A percentile compares a stretch with the other conserved stretches of the same genome.
These are phyloP conservation scores for Crotalus viridis DNA, from an alignment of 2,113 vertebrate genomes.

Conservation along the genomic window DNA sequence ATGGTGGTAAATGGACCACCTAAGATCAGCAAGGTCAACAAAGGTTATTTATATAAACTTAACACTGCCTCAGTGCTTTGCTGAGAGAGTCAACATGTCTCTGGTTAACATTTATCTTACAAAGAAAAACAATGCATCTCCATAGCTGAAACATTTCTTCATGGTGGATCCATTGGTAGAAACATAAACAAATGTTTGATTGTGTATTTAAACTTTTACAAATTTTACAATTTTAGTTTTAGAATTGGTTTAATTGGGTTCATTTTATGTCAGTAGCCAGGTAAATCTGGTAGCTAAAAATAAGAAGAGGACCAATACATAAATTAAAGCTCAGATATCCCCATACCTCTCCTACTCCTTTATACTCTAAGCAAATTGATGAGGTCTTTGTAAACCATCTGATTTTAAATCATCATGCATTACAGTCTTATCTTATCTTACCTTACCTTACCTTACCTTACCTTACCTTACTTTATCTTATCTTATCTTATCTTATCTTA, in stretches of 20 bases:
- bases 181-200: background rate
- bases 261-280: background rate
- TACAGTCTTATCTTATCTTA: too few species aligned
- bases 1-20: background rate
- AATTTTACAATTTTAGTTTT: background rate
- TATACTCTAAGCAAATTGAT: background rate
- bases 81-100: background rate
- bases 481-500: too few species aligned
- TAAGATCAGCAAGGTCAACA: background rate
- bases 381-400: background rate
- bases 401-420: background rate
- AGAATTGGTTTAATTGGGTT: background rate
- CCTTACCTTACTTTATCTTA: too few species aligned
- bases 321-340: background rate
- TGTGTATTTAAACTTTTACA: background rate
- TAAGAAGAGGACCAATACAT: background rate
- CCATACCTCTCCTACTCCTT: background rate
- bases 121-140: background rate
- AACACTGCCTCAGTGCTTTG: background rate
- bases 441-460: too few species aligned
- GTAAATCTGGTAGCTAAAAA: background rate
- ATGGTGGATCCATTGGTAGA: background rate
- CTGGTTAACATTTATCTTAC: background rate
- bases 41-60: background rate
- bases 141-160: background rate